Percentiles rank a stretch among this genome's conserved stretches.
Evolutionary conservation across 2,113 vertebrate species (phyloP).

Genomic region (Mus pahari): DNA sequence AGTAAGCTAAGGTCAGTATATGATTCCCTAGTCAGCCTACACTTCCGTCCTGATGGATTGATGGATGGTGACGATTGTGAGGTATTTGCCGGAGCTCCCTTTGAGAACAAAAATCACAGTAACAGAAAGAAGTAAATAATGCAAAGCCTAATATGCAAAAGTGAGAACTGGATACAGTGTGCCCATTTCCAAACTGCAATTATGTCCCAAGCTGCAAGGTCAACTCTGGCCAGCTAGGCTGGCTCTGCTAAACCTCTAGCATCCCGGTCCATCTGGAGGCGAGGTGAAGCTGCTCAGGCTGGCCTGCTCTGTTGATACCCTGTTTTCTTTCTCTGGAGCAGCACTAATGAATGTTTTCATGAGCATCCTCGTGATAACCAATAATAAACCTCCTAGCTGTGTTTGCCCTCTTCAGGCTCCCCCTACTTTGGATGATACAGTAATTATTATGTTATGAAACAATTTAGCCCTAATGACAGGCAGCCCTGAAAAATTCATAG

Average conservation of each 20-base stretch:
- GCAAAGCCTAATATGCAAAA: not conserved
- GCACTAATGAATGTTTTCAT: slow-evolving; percentile 70
- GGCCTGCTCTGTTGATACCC: not conserved
- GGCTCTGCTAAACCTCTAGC: not conserved
- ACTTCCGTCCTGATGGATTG: not conserved
- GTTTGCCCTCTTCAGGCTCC: not conserved
- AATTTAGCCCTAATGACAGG: slow-evolving; percentile 43
- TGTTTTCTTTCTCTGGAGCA: slow-evolving; percentile 37
- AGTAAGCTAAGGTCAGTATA: not conserved
- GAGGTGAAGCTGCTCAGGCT: not conserved
- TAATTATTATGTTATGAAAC: slow-evolving; percentile 58
- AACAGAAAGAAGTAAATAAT: not conserved
- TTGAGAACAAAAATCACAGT: not conserved
- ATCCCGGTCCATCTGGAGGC: not conserved
- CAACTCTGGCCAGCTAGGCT: not conserved
- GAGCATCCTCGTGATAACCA: slow-evolving; percentile 52
- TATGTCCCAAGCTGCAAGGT: not conserved
- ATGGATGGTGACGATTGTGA: not conserved
- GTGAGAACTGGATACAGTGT: not conserved
- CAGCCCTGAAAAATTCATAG: not conserved
- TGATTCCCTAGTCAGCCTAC: not conserved
- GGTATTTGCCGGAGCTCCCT: not conserved
- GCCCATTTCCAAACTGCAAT: not conserved
- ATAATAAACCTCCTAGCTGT: slow-evolving; percentile 61
- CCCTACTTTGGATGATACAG: slow-evolving; percentile 22